These are phyloP conservation scores for Arge pagana DNA, from an alignment of 2,888 invertebrate genomes.

Conservation along the genomic window DNA sequence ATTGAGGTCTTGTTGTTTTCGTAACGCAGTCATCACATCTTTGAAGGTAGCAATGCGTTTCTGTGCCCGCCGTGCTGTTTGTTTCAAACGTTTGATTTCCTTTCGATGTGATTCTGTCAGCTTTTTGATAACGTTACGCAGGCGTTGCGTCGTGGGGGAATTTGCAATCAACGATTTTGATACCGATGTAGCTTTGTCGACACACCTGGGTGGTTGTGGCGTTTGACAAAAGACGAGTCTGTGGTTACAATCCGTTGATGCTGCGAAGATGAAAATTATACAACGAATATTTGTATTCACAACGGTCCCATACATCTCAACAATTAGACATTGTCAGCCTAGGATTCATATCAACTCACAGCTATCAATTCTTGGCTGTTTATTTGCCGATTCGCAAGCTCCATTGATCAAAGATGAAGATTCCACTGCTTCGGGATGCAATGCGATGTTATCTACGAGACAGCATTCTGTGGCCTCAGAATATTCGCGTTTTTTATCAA, in stretches of 20 bases:
- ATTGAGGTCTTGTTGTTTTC: not conserved
- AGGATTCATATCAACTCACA: not conserved
- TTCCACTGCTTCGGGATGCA: not conserved
- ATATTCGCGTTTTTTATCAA: not conserved
- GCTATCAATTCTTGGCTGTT: not conserved
- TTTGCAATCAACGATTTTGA: not conserved
- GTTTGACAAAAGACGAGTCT: not conserved
- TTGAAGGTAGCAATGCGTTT: not conserved
- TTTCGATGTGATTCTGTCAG: not conserved
- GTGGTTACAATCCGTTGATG: not conserved
- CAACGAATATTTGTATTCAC: not conserved
- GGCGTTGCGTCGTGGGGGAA: not conserved
- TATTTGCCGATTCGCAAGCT: not conserved
- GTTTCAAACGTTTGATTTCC: conserved; percentile 1
- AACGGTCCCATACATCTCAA: not conserved
- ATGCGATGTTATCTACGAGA: not conserved
- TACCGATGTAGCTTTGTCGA: conserved; percentile 2
- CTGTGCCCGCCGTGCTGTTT: not conserved
- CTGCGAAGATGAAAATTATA: not conserved
- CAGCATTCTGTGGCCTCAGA: not conserved
- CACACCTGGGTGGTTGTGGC: not conserved
- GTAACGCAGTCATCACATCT: not conserved
- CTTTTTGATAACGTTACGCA: not conserved
- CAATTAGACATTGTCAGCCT: not conserved
- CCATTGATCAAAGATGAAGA: not conserved